Evolutionary conservation across 2,888 invertebrate species (phyloP), one percentile per base, ranked within the genome.

Genomic region (Hylaea fasciaria): DNA sequence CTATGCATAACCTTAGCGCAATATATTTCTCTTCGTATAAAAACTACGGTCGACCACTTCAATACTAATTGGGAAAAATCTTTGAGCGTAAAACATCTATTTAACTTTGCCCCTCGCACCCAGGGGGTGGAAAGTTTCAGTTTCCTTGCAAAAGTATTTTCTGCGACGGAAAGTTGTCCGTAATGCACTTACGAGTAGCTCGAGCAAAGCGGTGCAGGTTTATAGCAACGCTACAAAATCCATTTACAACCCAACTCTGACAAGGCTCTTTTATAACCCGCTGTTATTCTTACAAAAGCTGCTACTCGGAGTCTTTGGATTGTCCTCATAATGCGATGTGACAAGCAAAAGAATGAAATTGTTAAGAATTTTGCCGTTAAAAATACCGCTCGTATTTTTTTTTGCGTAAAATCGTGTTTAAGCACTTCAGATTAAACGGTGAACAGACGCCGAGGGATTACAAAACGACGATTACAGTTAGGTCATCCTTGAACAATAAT

Each of bases 141-240:
- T 66, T 66, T 65, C 60, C 59, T 56, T 62, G 60, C 48, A 53
- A 63, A 65, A 66, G 64, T 65, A 55, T 35, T 61, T 61, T 61
- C 58, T 56, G 57, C 66, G 65, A 64, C 59, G 57, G 48, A 57
- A 57, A 62, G 57, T 63, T 57, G 51, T 60, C 52, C 53, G 49
- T 63, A 66, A 70, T 74, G 69, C 70, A 68, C 68, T 70, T 71
- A n/a, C n/a, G n/a, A n/a, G n/a, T n/a, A 65, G 44, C 52, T 62
- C 56, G 46, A 70, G 70, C 66, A 74, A 74, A 70, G 63, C 66
- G 69, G 56, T 52, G 56, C 69, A 70, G 69, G 71, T 69, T 72
- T 72, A 72, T 70, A 75, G 72, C 69, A 72, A 74, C 77, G 74
- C 74, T 75, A 70, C 71, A 69, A 78, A 81, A 82, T 79, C 73